Evolutionary conservation across 2,113 vertebrate species (phyloP).

Genomic region (Cebidichthys violaceus): DNA sequence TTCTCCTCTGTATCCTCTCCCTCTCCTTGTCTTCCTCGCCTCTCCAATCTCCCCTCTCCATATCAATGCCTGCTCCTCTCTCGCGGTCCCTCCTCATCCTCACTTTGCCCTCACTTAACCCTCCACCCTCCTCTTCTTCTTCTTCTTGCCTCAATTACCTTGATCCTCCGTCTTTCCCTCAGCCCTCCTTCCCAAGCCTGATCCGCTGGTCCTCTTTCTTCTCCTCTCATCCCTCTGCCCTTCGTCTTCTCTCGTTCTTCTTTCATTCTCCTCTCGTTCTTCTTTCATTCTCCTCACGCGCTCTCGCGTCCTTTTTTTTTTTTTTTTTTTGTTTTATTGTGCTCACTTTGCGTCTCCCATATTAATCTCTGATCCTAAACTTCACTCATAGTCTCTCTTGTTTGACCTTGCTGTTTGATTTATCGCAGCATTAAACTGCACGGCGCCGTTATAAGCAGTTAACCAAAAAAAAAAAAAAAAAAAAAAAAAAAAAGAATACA

Average conservation of each 20-base stretch:
- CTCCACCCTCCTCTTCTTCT: not conserved
- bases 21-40: not conserved
- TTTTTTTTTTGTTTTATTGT: constrained; percentile 13
- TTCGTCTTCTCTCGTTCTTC: not conserved
- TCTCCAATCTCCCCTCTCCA: not conserved
- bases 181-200: not conserved
- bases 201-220: not conserved
- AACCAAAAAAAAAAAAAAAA: not conserved
- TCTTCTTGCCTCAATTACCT: not conserved
- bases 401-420: not conserved
- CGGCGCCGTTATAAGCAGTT: not conserved
- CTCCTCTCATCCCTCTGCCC: not conserved
- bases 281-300: not conserved
- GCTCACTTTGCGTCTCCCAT: not conserved
- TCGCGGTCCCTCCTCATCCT: not conserved
- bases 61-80: not conserved
- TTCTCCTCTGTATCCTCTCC: not conserved
- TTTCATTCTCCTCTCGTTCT: not conserved
- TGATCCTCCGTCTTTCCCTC: not conserved
- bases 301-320: not conserved
- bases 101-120: not conserved
- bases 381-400: not conserved
- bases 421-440: not conserved
- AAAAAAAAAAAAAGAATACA: not conserved
- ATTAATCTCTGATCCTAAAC: not conserved